phyloP scores from a whole-genome alignment of 2,113 vertebrate species.

The Neodon shergylaensis region DNA sequence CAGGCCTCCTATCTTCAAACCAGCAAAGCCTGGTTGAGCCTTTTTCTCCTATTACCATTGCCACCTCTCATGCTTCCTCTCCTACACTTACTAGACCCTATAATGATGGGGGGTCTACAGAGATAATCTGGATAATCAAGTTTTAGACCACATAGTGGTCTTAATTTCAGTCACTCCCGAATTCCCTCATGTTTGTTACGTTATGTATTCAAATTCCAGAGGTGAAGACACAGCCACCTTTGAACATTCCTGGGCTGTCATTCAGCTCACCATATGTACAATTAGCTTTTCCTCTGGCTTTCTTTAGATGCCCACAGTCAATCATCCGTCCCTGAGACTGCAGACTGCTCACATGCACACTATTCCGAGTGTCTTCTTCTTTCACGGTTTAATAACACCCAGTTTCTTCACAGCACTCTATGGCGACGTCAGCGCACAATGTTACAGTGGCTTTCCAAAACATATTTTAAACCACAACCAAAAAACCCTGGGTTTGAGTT shows the following conservation, averaged over 20 bases:
- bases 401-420: neutral
- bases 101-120: neutral
- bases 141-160: neutral
- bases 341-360: neutral
- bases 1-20: neutral
- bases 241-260: neutral
- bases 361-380: neutral
- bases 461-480: conserved; percentile 49
- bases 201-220: neutral
- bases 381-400: neutral
- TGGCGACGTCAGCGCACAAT: neutral
- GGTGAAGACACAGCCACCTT: neutral
- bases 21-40: neutral
- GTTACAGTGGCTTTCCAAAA: neutral
- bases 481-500: conserved; percentile 23
- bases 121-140: neutral
- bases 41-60: neutral
- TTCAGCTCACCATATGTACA: neutral
- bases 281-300: neutral
- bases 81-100: neutral
- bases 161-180: conserved; percentile 23
- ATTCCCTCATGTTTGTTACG: conserved; percentile 3
- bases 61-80: neutral
- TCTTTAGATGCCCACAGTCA: neutral
- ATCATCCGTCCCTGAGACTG: conserved; percentile 4